Evolutionary conservation across 2,888 invertebrate species (phyloP).

Genomic region (Mimachlamys varia): DNA sequence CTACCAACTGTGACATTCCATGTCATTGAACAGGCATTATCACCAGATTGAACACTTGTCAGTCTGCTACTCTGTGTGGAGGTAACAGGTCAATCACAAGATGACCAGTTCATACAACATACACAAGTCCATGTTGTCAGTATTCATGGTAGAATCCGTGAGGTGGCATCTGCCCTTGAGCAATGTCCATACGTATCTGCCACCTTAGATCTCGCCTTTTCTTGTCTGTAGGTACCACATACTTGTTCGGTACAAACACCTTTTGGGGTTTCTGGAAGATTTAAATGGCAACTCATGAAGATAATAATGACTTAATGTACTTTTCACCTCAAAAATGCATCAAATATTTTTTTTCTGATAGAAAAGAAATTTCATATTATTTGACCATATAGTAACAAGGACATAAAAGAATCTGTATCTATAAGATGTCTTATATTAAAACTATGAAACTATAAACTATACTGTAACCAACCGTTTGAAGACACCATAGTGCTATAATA

Average conservation of each 20-base stretch:
- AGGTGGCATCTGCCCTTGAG: conserved; percentile 75
- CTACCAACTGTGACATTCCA: neutral
- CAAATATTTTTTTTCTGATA: no score
- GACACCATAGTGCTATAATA: no score
- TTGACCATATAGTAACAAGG: no score
- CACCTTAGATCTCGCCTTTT: conserved; percentile 78
- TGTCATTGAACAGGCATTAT: neutral
- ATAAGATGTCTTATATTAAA: no score
- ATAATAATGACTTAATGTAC: neutral
- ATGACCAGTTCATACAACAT: neutral
- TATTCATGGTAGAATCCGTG: conserved; percentile 71
- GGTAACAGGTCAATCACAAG: neutral
- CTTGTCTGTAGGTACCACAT: conserved; percentile 80
- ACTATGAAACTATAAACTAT: no score
- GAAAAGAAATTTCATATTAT: no score
- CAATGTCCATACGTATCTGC: conserved; percentile 78
- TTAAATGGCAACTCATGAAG: neutral
- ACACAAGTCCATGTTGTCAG: conserved; percentile 15
- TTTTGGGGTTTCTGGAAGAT: conserved; percentile 73
- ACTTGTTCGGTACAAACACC: conserved; percentile 76
- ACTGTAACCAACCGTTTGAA: no score
- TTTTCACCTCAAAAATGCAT: no score
- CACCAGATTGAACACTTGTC: neutral
- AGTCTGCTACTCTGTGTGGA: neutral
- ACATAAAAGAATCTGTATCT: no score